Percentiles rank a stretch among this genome's conserved stretches.
phyloP scores from a whole-genome alignment of 2,113 vertebrate genomes.

The Corvus moneduloides region DNA sequence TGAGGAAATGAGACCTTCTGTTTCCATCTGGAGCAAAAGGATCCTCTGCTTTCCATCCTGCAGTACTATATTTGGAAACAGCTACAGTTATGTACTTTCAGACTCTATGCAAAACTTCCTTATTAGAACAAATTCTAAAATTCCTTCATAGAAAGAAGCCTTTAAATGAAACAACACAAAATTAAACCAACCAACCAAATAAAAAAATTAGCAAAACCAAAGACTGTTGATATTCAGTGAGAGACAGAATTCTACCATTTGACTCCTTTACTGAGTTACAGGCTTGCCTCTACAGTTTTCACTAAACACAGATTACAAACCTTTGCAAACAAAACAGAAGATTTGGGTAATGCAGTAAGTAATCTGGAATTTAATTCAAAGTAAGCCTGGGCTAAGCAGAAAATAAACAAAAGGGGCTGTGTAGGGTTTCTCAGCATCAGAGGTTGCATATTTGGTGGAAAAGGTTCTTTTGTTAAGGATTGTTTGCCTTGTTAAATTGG shows the following conservation, averaged over 20 bases:
- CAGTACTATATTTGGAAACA: neutral
- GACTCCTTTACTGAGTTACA: neutral
- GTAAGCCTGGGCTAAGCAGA: neutral
- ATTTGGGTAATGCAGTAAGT: neutral
- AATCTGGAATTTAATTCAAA: neutral
- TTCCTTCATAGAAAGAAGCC: neutral
- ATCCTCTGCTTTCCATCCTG: neutral
- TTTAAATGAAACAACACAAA: neutral
- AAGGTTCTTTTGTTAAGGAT: neutral
- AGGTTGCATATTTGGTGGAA: neutral
- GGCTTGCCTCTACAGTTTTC: neutral
- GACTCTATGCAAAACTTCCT: neutral
- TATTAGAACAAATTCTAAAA: neutral
- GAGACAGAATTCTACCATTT: neutral
- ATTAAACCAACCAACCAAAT: fast-evolving
- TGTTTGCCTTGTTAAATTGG: neutral
- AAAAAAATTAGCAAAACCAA: neutral
- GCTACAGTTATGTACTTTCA: neutral
- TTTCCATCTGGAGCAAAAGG: neutral
- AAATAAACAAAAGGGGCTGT: neutral
- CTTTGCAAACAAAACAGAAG: neutral
- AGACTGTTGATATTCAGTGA: neutral
- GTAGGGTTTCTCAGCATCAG: neutral
- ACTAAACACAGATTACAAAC: neutral
- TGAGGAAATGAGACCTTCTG: neutral